Evolutionary conservation across 2,888 invertebrate species (phyloP).

Genomic region (Maniola hyperantus): DNA sequence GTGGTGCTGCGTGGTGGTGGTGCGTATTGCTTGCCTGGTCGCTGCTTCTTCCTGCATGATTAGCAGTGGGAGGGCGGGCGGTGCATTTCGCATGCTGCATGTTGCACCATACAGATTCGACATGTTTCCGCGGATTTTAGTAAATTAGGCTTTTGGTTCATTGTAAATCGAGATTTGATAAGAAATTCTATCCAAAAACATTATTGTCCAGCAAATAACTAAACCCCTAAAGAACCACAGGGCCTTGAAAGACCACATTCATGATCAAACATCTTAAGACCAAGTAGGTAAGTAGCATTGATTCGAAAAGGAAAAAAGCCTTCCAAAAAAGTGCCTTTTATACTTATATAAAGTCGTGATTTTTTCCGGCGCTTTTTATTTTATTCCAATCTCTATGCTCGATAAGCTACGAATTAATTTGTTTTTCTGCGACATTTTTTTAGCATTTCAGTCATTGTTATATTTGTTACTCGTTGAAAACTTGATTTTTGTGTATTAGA

Average conservation of each 20-base stretch:
- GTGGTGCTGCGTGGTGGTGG: no score
- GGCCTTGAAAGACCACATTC: not conserved
- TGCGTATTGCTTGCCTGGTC: no score
- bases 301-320: not conserved
- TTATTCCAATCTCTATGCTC: constrained; percentile 8
- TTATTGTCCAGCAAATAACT: not conserved
- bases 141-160: no score
- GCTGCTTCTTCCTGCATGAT: no score
- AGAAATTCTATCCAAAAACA: no score
- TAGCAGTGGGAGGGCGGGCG: no score
- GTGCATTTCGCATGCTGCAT: no score
- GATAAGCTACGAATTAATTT: constrained; percentile 6
- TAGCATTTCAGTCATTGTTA: not conserved
- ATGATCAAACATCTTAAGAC: not conserved
- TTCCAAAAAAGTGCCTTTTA: constrained; percentile 8
- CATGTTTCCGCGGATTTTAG: no score
- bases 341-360: not conserved
- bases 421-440: constrained; percentile 2
- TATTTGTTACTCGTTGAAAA: not conserved
- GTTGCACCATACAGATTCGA: no score
- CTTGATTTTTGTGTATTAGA: not conserved
- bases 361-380: not conserved
- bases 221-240: not conserved
- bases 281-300: not conserved
- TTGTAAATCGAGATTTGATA: no score